Percentiles rank a stretch among this genome's conserved stretches.
These are phyloP conservation scores for Callipepla californica DNA, from an alignment of 2,113 vertebrate species.

Conservation along the genomic window DNA sequence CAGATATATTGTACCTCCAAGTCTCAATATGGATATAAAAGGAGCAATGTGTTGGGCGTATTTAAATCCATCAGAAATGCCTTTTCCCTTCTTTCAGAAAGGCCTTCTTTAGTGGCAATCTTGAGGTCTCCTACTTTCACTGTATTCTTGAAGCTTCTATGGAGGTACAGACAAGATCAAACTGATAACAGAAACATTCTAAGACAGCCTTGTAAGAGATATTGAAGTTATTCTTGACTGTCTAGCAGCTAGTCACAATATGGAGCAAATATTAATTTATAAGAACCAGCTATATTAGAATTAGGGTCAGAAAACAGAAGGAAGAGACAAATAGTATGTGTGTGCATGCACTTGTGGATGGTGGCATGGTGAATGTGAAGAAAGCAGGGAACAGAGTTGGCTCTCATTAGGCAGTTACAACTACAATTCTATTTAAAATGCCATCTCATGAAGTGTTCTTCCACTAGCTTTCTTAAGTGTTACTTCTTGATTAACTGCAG, in stretches of 20 bases:
- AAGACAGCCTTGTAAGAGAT: neutral
- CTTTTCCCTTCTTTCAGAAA: neutral
- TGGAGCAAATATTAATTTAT: neutral
- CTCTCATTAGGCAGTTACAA: neutral
- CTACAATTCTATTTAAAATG: neutral
- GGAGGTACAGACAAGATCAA: neutral
- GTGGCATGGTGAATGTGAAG: neutral
- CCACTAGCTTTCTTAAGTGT: neutral
- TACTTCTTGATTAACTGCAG: constrained; percentile 11
- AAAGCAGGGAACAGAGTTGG: neutral
- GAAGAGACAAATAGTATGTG: neutral
- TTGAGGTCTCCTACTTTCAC: neutral
- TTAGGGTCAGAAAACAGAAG: neutral
- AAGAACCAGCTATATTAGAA: neutral
- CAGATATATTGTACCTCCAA: neutral
- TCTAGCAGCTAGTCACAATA: neutral
- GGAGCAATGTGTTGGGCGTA: too few relatives aligned
- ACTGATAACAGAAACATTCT: neutral
- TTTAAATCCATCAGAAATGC: neutral
- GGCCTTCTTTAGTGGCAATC: neutral
- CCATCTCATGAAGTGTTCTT: neutral
- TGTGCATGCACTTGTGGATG: accelerated
- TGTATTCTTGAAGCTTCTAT: neutral
- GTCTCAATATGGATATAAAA: neutral
- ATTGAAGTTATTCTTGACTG: neutral